These are phyloP conservation scores for Branchinecta lynchi DNA, from an alignment of 1,140 invertebrate genomes.

Conservation along the genomic window DNA sequence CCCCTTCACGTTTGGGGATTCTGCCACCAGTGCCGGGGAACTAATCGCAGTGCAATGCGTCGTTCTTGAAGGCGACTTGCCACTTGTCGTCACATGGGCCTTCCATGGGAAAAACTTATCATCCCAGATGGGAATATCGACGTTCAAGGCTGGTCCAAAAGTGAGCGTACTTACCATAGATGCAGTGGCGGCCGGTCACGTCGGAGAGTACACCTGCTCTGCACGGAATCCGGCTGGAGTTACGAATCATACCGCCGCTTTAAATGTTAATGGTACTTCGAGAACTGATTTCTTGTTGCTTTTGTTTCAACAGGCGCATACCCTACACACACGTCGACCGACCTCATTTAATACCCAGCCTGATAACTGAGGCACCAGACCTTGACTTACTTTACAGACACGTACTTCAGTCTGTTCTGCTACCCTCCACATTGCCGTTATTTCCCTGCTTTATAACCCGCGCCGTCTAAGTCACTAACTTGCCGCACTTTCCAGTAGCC, in stretches of 20 bases:
- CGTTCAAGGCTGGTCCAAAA: conserved; percentile 15
- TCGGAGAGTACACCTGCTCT: conserved; percentile 41
- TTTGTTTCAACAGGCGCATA: too few species aligned
- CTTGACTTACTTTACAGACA: too few species aligned
- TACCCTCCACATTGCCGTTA: too few species aligned
- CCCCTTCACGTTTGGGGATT: conserved; percentile 43
- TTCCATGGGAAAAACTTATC: conserved; percentile 15
- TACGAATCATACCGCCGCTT: conserved; percentile 38
- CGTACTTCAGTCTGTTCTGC: too few species aligned
- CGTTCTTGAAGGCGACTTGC: conserved; percentile 31
- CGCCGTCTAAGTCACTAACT: too few species aligned
- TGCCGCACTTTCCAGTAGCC: too few species aligned
- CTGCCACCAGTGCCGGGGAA: conserved; percentile 37
- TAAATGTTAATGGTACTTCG: conserved; percentile 48
- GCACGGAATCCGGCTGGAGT: conserved; percentile 35
- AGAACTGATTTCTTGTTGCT: too few species aligned
- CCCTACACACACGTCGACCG: too few species aligned
- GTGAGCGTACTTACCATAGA: conserved; percentile 34
- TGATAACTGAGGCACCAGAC: too few species aligned
- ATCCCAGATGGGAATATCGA: conserved; percentile 21
- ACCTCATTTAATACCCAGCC: too few species aligned
- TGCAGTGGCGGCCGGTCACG: conserved; percentile 41
- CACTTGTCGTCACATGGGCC: conserved; percentile 32
- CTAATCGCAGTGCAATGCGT: conserved; percentile 29
- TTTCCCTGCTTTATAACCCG: too few species aligned